A percentile compares a stretch with the other conserved stretches of the same genome.
phyloP scores from a whole-genome alignment of 2,113 vertebrate species.

The Epinephelus cyanopodus region DNA sequence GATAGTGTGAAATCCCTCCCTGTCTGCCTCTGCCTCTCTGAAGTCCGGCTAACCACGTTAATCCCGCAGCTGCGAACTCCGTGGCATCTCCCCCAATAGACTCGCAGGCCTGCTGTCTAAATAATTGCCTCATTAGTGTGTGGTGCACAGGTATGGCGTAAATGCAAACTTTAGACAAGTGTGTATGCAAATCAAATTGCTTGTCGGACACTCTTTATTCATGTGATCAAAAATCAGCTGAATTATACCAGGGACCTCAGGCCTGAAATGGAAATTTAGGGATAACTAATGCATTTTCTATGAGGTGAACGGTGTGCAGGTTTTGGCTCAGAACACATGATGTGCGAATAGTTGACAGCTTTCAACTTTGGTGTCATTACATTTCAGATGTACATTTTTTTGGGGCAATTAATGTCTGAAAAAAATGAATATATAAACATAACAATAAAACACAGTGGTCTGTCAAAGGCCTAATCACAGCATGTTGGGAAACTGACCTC shows the following conservation, averaged over 20 bases:
- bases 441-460: not conserved
- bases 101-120: slow-evolving; percentile 72
- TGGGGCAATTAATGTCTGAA: slow-evolving; percentile 4
- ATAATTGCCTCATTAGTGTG: slow-evolving; percentile 86
- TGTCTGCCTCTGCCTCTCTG: slow-evolving; percentile 75
- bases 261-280: slow-evolving; percentile 73
- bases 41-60: slow-evolving; percentile 80
- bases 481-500: slow-evolving; percentile 31
- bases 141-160: slow-evolving; percentile 74
- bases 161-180: slow-evolving; percentile 78
- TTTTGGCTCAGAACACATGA: slow-evolving; percentile 58
- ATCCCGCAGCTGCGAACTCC: slow-evolving; percentile 65
- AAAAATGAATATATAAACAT: slow-evolving; percentile 2
- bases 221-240: slow-evolving; percentile 75
- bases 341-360: slow-evolving; percentile 59
- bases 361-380: slow-evolving; percentile 54
- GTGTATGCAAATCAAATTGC: slow-evolving; percentile 78
- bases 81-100: slow-evolving; percentile 63
- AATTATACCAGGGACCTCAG: slow-evolving; percentile 64
- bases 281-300: slow-evolving; percentile 74
- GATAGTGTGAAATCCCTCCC: slow-evolving; percentile 77
- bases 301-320: slow-evolving; percentile 56
- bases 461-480: slow-evolving; percentile 24
- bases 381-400: slow-evolving; percentile 24
- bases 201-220: slow-evolving; percentile 78